phyloP scores from a whole-genome alignment of 2,113 vertebrate species.

The Corvus hawaiiensis region DNA sequence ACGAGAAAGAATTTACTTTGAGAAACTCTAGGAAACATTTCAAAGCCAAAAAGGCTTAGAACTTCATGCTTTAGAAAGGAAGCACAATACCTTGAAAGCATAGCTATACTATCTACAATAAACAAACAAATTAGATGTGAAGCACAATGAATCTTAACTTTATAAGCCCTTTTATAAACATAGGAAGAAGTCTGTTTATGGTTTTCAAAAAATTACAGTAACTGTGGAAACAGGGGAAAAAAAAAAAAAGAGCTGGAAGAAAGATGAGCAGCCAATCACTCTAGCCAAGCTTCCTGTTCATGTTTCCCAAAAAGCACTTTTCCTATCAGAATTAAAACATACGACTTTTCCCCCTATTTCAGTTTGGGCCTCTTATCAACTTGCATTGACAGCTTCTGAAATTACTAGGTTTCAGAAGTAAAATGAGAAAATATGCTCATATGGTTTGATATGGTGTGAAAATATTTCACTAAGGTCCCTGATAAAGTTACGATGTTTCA shows the following conservation, averaged over 20 bases:
- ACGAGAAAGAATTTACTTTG: background rate
- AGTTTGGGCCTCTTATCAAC: background rate
- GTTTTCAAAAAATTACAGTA: background rate
- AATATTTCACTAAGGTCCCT: background rate
- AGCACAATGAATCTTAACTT: background rate
- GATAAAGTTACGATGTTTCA: background rate
- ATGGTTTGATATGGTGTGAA: background rate
- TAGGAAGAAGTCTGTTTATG: background rate
- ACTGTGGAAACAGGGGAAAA: background rate
- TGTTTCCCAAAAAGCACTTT: background rate
- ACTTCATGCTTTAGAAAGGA: background rate
- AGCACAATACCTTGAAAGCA: background rate
- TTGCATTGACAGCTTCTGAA: background rate
- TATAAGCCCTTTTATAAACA: background rate
- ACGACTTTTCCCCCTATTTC: background rate
- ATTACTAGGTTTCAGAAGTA: background rate
- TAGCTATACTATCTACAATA: background rate
- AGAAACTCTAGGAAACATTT: background rate
- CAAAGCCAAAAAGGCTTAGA: background rate
- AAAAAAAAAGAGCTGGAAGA: background rate
- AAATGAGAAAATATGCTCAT: background rate
- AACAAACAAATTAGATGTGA: background rate
- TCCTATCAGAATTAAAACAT: background rate
- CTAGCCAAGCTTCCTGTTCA: background rate
- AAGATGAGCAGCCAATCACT: background rate